Percentiles rank a stretch among this genome's conserved stretches.
These are phyloP conservation scores for Poeciliopsis turneri DNA, from an alignment of 2,797 vertebrate species.

Conservation along the genomic window DNA sequence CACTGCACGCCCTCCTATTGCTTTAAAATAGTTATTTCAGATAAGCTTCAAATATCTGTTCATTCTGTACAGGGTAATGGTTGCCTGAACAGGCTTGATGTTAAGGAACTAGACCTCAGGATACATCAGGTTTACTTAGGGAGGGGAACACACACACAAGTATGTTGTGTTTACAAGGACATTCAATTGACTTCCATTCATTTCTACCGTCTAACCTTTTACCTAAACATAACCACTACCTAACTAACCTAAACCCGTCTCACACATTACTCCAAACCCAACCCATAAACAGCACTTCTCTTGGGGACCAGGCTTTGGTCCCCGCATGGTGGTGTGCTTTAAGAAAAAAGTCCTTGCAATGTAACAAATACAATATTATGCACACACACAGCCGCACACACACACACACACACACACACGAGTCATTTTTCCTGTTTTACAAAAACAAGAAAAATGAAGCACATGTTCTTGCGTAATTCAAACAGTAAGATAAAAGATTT, in stretches of 20 bases:
- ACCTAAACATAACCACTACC: too few species aligned
- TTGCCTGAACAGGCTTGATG: slow-evolving; percentile 37
- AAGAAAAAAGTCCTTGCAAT: too few species aligned
- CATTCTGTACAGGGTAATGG: slow-evolving; percentile 46
- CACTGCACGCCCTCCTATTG: slow-evolving; percentile 71
- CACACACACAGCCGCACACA: too few species aligned
- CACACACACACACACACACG: not conserved
- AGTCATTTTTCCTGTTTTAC: not conserved
- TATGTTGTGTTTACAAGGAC: too few species aligned
- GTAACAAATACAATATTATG: too few species aligned
- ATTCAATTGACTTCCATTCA: too few species aligned
- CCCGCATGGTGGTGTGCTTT: too few species aligned
- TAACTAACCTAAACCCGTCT: too few species aligned
- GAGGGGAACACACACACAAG: not conserved
- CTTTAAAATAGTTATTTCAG: slow-evolving; percentile 72
- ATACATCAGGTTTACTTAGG: slow-evolving; percentile 19
- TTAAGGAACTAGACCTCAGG: slow-evolving; percentile 43
- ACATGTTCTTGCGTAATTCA: not conserved
- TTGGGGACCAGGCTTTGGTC: too few species aligned
- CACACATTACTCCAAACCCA: too few species aligned
- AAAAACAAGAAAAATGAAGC: not conserved
- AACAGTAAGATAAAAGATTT: not conserved
- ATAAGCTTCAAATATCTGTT: slow-evolving; percentile 52
- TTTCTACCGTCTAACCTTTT: too few species aligned
- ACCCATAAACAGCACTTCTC: too few species aligned